phyloP scores from a whole-genome alignment of 2,113 vertebrate species.

The Osmerus eperlanus region DNA sequence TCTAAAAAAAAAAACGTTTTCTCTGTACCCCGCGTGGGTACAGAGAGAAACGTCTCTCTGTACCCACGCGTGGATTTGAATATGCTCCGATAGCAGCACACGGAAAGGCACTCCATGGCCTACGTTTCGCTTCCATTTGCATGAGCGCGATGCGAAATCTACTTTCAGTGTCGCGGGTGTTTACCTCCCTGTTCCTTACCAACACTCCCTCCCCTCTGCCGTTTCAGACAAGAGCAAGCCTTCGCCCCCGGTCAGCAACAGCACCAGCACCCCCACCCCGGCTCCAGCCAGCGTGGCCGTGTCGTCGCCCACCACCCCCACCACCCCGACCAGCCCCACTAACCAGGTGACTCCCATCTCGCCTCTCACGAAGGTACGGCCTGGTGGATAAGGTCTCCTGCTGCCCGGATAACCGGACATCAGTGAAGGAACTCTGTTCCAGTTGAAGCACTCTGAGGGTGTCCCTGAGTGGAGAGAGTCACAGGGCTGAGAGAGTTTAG shows the following conservation, averaged over 20 bases:
- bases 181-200: background rate
- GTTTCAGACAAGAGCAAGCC: constrained; percentile 87
- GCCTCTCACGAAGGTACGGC: constrained; percentile 90
- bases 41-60: too few relatives aligned
- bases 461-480: too few relatives aligned
- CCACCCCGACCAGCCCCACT: constrained; percentile 75
- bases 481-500: background rate
- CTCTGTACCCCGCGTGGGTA: too few relatives aligned
- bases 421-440: background rate
- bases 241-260: constrained; percentile 73
- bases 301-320: constrained; percentile 68
- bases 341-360: constrained; percentile 89
- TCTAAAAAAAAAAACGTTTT: too few relatives aligned
- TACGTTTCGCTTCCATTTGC: too few relatives aligned
- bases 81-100: background rate
- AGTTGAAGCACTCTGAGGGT: background rate
- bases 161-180: constrained; percentile 1
- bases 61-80: background rate
- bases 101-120: too few relatives aligned
- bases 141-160: background rate
- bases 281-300: constrained; percentile 69
- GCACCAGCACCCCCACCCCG: constrained; percentile 70
- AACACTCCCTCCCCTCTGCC: constrained; percentile 17
- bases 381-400: background rate
- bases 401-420: background rate